Percentiles rank a stretch among this genome's conserved stretches.
Evolutionary conservation across 1,140 invertebrate species (phyloP).

Genomic region (Heterodera carotae): DNA sequence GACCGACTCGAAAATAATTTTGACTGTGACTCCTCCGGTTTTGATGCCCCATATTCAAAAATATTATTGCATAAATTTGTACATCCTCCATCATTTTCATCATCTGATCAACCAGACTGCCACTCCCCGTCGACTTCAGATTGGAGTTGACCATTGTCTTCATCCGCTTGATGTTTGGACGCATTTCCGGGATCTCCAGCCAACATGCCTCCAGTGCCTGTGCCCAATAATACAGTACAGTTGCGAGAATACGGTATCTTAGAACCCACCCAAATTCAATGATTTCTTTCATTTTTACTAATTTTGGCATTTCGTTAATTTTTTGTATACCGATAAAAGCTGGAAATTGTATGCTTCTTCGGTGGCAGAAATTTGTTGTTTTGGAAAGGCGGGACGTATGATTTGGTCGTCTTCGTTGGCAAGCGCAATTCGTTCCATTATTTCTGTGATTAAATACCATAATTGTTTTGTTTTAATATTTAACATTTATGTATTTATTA

Average conservation of each 20-base stretch:
- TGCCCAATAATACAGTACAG: neutral
- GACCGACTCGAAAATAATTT: no score
- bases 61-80: neutral
- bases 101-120: constrained; percentile 64
- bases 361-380: constrained; percentile 19
- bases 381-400: constrained; percentile 59
- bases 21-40: no score
- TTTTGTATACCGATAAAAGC: constrained; percentile 1
- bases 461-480: constrained; percentile 9
- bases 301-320: neutral
- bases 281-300: no score
- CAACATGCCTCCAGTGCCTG: constrained; percentile 61
- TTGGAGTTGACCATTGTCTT: constrained; percentile 59
- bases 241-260: neutral
- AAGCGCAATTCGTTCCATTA: constrained; percentile 24
- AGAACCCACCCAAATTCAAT: constrained; percentile 20
- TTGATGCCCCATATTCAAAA: no score
- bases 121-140: constrained; percentile 61
- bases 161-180: constrained; percentile 62
- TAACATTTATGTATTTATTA: no score
- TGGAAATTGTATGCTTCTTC: constrained; percentile 35
- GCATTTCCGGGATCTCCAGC: constrained; percentile 62
- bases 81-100: constrained; percentile 65
- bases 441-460: neutral
- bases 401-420: constrained; percentile 64